A percentile compares a stretch with the other conserved stretches of the same genome.
These are phyloP conservation scores for Eupeodes luniger DNA, from an alignment of 2,888 invertebrate genomes.

Conservation along the genomic window DNA sequence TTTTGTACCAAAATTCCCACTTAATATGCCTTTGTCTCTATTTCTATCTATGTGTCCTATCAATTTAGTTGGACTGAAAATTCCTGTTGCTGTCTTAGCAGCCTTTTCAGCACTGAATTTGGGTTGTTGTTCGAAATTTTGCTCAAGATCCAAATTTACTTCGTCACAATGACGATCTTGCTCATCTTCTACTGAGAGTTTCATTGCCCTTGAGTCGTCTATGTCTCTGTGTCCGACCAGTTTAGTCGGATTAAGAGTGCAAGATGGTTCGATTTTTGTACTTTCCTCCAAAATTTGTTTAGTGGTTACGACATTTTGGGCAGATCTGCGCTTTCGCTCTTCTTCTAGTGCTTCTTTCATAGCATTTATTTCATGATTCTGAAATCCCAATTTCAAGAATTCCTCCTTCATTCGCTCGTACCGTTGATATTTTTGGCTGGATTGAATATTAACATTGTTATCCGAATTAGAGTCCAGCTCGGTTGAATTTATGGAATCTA, in stretches of 20 bases:
- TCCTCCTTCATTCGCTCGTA: conserved; percentile 7
- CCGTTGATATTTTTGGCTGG: background rate
- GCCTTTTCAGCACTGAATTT: conserved; percentile 17
- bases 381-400: conserved; percentile 9
- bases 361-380: background rate
- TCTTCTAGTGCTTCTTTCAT: background rate
- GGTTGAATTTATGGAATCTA: background rate
- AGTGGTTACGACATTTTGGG: too few relatives aligned
- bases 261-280: too few relatives aligned
- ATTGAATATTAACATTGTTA: too few relatives aligned
- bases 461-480: background rate
- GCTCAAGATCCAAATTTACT: conserved; percentile 4
- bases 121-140: conserved; percentile 29
- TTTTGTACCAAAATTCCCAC: too few relatives aligned
- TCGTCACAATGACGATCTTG: background rate
- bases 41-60: background rate
- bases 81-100: background rate
- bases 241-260: too few relatives aligned
- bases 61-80: background rate
- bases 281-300: too few relatives aligned
- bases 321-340: too few relatives aligned
- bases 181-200: background rate
- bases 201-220: too few relatives aligned
- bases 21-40: background rate
- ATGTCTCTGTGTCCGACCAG: too few relatives aligned